Percentiles rank a stretch among this genome's conserved stretches.
Conservation (phyloP, 64 coral and sea anemone genomes). For the Montipora cactus region DNA sequence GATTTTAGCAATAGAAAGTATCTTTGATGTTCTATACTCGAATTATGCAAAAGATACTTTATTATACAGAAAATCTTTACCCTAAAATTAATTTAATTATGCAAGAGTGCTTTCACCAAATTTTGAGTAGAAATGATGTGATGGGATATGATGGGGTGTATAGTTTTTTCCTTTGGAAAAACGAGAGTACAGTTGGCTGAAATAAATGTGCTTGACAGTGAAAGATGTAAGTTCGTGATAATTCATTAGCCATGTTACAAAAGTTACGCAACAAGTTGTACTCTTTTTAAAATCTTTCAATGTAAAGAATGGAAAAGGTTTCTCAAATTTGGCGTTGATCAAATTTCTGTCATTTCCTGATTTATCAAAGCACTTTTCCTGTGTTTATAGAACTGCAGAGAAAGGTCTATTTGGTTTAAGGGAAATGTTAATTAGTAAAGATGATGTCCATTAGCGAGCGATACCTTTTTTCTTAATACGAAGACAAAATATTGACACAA, state of each 20-base stretch:
- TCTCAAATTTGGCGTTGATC: background rate
- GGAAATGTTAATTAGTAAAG: conserved; percentile 32
- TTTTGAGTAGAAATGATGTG: background rate
- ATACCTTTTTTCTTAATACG: conserved; percentile 12
- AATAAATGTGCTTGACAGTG: background rate
- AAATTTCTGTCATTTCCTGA: background rate
- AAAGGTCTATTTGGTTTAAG: background rate
- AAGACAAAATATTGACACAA: conserved; percentile 62
- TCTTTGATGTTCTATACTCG: background rate
- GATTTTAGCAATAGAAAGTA: too few species aligned
- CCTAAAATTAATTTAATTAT: too few species aligned
- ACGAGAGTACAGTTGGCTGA: background rate
- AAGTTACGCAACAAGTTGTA: background rate
- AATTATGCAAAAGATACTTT: background rate
- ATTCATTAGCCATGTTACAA: background rate
- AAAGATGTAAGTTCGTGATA: too few species aligned
- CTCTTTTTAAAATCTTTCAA: conserved; percentile 16
- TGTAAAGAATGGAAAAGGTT: background rate
- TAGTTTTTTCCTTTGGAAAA: background rate
- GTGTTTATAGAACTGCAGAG: background rate
- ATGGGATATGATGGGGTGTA: background rate
- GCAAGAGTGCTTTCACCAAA: too few species aligned
- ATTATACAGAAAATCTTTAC: too few species aligned
- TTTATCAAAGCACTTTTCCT: background rate
- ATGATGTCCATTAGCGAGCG: conserved; percentile 7